phyloP scores from a whole-genome alignment of 2,888 invertebrate genomes.

The Andricus quercusramuli region DNA sequence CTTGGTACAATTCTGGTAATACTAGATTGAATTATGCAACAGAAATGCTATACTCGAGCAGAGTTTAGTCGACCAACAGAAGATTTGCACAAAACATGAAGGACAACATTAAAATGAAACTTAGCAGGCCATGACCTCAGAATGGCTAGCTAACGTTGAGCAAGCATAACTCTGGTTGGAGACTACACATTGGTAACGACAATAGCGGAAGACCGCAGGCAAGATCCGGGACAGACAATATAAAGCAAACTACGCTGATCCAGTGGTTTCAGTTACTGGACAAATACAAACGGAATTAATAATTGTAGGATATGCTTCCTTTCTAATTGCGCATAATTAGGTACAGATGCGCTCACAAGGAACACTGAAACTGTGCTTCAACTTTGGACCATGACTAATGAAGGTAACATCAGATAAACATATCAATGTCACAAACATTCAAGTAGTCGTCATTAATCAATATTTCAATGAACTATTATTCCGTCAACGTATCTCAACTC shows the following conservation, averaged over 20 bases:
- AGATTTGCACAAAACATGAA: conserved; percentile 4
- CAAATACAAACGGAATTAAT: conserved; percentile 18
- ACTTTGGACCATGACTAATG: background rate
- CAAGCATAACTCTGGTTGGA: conserved; percentile 29
- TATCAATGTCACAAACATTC: background rate
- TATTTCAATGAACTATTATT: background rate
- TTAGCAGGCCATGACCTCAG: background rate
- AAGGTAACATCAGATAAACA: background rate
- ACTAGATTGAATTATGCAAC: conserved; percentile 17
- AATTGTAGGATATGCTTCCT: background rate
- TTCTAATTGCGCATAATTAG: background rate
- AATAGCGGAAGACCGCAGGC: conserved; percentile 29
- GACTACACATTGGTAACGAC: conserved; percentile 12
- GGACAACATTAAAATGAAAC: background rate
- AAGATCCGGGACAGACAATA: conserved; percentile 6
- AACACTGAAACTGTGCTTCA: background rate
- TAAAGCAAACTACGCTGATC: conserved; percentile 31
- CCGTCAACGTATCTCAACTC: background rate
- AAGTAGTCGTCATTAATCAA: background rate
- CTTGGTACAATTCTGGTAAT: background rate
- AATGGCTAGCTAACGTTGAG: conserved; percentile 23
- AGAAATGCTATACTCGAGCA: conserved; percentile 7
- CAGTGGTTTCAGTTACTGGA: conserved; percentile 23
- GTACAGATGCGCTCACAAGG: background rate
- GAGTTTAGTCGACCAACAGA: conserved; percentile 18